Conservation (phyloP, 2,113 vertebrate species). For the Mormoops blainvillei region DNA sequence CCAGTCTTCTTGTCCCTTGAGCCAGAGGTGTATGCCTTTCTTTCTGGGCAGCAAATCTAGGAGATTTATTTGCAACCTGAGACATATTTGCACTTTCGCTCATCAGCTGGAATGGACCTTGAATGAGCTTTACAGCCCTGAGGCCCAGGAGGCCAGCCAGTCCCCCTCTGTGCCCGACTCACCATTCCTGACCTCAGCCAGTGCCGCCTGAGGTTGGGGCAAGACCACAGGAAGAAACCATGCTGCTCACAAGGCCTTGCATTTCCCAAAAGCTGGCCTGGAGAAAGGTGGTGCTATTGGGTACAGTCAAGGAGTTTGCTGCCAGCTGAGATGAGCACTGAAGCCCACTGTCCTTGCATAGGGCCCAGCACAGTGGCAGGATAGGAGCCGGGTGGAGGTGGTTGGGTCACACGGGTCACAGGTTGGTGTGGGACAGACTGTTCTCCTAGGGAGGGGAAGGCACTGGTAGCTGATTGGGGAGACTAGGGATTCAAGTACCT, state of each 20-base stretch:
- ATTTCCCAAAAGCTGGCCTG: background rate
- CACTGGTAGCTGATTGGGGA: background rate
- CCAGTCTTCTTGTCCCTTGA: background rate
- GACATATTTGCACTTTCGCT: background rate
- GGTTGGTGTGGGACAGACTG: background rate
- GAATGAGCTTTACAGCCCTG: background rate
- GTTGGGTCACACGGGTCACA: background rate
- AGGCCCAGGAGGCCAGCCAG: background rate
- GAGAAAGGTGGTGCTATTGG: background rate
- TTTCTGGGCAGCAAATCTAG: background rate
- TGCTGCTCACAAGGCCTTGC: background rate
- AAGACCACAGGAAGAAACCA: background rate
- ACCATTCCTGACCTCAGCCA: background rate
- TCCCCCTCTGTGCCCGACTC: background rate
- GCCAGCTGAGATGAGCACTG: background rate
- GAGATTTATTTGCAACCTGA: background rate
- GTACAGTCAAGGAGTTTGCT: background rate
- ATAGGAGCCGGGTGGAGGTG: background rate
- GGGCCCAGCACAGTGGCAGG: background rate
- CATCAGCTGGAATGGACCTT: background rate
- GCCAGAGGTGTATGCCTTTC: background rate
- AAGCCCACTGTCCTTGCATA: accelerated
- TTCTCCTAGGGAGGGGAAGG: background rate
- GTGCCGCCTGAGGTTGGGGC: background rate
- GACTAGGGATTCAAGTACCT: background rate